phyloP scores from a whole-genome alignment of 2,888 invertebrate species.

The Girardia tigrina region DNA sequence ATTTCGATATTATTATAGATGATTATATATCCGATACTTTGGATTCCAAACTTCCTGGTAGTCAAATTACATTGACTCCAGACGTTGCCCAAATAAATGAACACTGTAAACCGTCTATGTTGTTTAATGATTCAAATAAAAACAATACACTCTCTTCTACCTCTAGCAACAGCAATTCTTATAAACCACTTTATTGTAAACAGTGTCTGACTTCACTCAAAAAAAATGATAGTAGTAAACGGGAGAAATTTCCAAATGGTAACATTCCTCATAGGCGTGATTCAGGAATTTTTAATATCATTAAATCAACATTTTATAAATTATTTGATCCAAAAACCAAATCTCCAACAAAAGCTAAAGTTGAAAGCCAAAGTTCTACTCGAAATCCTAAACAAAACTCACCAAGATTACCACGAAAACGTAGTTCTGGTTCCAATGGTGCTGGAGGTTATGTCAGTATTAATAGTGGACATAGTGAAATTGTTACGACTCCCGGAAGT shows the following conservation, averaged over 20 bases:
- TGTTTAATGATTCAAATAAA: neutral
- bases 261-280: neutral
- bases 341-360: neutral
- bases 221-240: neutral
- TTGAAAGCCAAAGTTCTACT: neutral
- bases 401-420: constrained; percentile 3
- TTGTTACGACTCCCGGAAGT: neutral
- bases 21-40: neutral
- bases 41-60: constrained; percentile 1
- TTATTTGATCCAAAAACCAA: constrained; percentile 1
- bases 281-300: constrained; percentile 6
- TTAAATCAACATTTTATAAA: constrained; percentile 1
- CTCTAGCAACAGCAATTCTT: neutral
- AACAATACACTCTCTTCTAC: constrained; percentile 1
- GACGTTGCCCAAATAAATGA: neutral
- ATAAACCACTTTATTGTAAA: neutral
- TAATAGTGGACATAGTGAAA: constrained; percentile 13
- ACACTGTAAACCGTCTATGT: neutral
- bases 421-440: neutral
- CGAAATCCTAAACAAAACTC: neutral
- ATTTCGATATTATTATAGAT: neutral
- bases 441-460: constrained; percentile 12
- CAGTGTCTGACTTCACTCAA: neutral
- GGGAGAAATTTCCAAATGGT: constrained; percentile 11
- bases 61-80: constrained; percentile 6